phyloP scores from a whole-genome alignment of 2,797 vertebrate species.

The Dicrostonyx torquatus region DNA sequence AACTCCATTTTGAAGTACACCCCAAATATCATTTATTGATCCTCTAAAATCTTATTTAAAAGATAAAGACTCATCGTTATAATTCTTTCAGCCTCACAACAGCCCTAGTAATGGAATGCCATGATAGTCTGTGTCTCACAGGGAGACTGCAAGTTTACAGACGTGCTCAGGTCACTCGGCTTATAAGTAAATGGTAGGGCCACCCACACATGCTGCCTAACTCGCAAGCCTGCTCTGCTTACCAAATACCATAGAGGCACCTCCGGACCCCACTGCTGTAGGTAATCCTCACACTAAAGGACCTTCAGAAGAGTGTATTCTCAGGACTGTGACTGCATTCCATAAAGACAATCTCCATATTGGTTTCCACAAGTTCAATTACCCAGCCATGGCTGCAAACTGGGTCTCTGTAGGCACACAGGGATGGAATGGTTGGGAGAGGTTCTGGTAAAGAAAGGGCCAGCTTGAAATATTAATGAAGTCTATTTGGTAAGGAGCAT shows the following conservation, averaged over 20 bases:
- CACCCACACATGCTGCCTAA: background rate
- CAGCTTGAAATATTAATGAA: constrained; percentile 41
- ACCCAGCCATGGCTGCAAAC: background rate
- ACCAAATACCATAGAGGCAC: no score
- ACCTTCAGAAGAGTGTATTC: background rate
- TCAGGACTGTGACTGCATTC: background rate
- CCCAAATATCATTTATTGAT: constrained; percentile 9
- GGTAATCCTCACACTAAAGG: background rate
- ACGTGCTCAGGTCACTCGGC: background rate
- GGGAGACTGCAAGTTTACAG: background rate
- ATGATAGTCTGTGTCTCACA: background rate
- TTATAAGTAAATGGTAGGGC: background rate
- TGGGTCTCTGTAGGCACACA: background rate
- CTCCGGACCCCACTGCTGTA: background rate
- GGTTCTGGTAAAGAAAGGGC: background rate
- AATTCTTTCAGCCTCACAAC: constrained; percentile 16
- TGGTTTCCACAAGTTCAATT: background rate
- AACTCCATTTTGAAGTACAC: constrained; percentile 10
- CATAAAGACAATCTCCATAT: background rate
- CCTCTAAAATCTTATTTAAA: constrained; percentile 46
- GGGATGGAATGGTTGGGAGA: background rate
- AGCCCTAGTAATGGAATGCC: background rate
- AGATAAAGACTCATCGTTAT: background rate
- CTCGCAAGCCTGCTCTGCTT: background rate
- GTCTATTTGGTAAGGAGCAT: constrained; percentile 11